These are phyloP conservation scores for Thinocorus orbignyianus DNA, from an alignment of 2,113 vertebrate species.

Conservation along the genomic window DNA sequence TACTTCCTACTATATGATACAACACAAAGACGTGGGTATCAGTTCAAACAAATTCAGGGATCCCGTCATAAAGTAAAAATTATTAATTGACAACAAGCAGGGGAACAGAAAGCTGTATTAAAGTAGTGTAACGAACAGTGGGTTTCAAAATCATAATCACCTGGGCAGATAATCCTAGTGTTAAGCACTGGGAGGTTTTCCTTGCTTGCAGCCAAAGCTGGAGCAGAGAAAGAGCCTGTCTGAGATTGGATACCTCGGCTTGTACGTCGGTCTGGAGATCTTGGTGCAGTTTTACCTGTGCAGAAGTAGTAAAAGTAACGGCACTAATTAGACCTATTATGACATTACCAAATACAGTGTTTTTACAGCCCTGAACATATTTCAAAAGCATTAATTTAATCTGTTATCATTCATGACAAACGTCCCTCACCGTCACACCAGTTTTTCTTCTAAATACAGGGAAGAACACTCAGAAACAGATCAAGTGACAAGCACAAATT, in stretches of 20 bases:
- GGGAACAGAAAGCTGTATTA: not conserved
- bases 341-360: not conserved
- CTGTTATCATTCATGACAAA: not conserved
- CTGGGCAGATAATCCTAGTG: constrained; percentile 97
- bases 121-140: not conserved
- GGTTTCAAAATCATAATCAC: constrained; percentile 67
- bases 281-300: constrained; percentile 79
- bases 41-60: not conserved
- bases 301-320: not conserved
- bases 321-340: not conserved
- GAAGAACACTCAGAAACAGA: not conserved
- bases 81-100: not conserved
- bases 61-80: not conserved
- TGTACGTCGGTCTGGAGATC: constrained; percentile 84
- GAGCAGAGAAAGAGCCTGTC: constrained; percentile 83
- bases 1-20: not conserved
- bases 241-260: constrained; percentile 84
- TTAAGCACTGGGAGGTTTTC: constrained; percentile 98
- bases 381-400: not conserved
- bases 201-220: constrained; percentile 86
- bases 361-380: not conserved
- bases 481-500: not conserved
- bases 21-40: not conserved
- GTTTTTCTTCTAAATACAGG: not conserved
- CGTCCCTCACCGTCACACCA: not conserved